Conservation (phyloP, 2,888 invertebrate species). For the Notodonta ziczac region DNA sequence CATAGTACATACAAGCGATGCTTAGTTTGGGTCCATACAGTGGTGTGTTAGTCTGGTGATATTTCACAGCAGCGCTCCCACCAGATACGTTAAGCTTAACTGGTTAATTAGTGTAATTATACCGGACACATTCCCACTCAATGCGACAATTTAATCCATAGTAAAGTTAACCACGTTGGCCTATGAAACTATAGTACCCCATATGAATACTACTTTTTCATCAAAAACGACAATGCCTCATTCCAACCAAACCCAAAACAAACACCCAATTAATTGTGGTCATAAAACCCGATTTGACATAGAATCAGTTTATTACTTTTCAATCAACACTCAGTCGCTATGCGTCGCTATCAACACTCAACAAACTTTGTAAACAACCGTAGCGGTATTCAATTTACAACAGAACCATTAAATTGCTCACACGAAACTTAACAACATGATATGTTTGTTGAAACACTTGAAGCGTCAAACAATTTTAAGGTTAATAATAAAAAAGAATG, state of each 20-base stretch:
- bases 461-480: slow-evolving; percentile 1
- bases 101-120: too few species aligned
- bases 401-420: slow-evolving; percentile 5
- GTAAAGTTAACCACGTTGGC: too few species aligned
- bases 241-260: not conserved
- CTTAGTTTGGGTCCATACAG: too few species aligned
- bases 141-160: too few species aligned
- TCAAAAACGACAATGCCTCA: not conserved
- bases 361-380: slow-evolving; percentile 6
- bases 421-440: slow-evolving; percentile 2
- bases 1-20: too few species aligned
- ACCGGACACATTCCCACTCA: too few species aligned
- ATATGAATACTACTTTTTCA: too few species aligned
- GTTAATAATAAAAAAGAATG: too few species aligned
- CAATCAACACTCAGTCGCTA: not conserved
- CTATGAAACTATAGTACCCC: too few species aligned
- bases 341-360: not conserved
- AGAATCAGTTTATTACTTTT: not conserved
- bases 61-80: too few species aligned
- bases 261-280: not conserved
- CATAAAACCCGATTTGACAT: slow-evolving; percentile 3
- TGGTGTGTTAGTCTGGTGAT: too few species aligned
- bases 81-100: too few species aligned
- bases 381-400: slow-evolving; percentile 3
- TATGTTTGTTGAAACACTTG: not conserved